Evolutionary conservation across 2,797 vertebrate species (phyloP).

Genomic region (Molossus molossus): DNA sequence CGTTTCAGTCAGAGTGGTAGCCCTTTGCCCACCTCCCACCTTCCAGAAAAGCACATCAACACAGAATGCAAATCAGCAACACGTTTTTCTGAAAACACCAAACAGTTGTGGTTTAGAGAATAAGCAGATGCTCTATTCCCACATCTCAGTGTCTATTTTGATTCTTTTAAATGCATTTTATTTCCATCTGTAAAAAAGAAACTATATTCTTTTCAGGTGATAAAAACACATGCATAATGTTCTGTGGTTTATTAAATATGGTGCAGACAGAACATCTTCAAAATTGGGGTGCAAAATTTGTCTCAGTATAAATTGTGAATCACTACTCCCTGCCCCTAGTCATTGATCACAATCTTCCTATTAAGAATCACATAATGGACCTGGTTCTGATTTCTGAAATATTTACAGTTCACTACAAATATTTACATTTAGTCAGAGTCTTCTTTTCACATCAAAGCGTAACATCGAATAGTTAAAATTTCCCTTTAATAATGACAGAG

Average conservation of each 20-base stretch:
- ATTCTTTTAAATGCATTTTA: conserved; percentile 66
- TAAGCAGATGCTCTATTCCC: neutral
- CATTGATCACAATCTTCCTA: conserved; percentile 27
- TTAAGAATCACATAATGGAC: neutral
- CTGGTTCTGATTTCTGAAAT: conserved; percentile 4
- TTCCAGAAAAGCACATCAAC: conserved; percentile 39
- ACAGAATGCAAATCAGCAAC: conserved; percentile 47
- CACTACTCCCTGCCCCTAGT: neutral
- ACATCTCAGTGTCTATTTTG: neutral
- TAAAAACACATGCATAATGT: neutral
- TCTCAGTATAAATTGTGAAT: conserved; percentile 20
- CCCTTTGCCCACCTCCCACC: neutral
- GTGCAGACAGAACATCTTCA: conserved; percentile 1
- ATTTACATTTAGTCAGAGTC: conserved; percentile 2
- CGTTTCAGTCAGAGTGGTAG: neutral
- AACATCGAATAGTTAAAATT: neutral
- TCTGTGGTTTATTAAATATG: conserved; percentile 36
- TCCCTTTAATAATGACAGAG: neutral
- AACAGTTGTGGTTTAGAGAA: conserved; percentile 56
- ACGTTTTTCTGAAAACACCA: neutral
- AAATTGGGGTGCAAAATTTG: conserved; percentile 41
- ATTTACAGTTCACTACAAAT: conserved; percentile 3
- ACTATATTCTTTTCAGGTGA: neutral
- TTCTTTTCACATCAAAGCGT: neutral
- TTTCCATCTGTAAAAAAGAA: conserved; percentile 15